A percentile compares a stretch with the other conserved stretches of the same genome.
These are phyloP conservation scores for Ramphastos sulfuratus DNA, from an alignment of 2,113 vertebrate genomes.

Conservation along the genomic window DNA sequence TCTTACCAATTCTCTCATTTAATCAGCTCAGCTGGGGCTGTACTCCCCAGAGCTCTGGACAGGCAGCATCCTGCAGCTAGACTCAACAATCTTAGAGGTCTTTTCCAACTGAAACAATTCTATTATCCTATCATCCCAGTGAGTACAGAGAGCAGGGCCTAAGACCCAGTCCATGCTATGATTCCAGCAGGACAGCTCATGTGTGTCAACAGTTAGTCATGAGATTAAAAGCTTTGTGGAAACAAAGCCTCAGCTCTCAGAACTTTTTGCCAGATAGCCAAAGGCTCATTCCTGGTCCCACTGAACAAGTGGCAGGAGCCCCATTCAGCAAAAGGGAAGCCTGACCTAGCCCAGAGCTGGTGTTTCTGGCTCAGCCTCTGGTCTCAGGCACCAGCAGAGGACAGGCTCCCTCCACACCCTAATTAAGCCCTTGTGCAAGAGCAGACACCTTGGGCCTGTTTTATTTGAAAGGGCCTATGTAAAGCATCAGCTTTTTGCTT, in stretches of 20 bases:
- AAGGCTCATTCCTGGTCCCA: conserved; percentile 23
- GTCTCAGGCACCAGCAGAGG: background rate
- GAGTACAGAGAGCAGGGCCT: background rate
- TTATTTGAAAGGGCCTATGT: background rate
- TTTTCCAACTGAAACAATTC: too few species aligned
- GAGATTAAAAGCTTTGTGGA: background rate
- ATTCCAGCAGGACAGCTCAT: background rate
- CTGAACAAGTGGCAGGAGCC: background rate
- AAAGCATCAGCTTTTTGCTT: background rate
- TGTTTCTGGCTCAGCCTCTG: background rate
- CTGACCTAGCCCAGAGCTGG: background rate
- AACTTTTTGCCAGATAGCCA: conserved; percentile 13
- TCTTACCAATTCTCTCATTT: too few species aligned
- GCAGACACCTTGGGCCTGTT: background rate
- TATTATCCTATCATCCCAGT: background rate
- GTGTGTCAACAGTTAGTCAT: background rate
- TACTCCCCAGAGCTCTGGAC: background rate
- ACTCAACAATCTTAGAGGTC: too few species aligned
- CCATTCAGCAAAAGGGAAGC: conserved; percentile 5
- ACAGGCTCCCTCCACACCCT: background rate
- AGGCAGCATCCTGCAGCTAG: background rate
- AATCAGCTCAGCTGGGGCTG: background rate
- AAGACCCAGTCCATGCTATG: background rate
- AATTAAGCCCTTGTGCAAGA: background rate
- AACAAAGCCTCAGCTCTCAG: background rate